Conservation (phyloP, 1,140 invertebrate species). For the Uloborus diversus region DNA sequence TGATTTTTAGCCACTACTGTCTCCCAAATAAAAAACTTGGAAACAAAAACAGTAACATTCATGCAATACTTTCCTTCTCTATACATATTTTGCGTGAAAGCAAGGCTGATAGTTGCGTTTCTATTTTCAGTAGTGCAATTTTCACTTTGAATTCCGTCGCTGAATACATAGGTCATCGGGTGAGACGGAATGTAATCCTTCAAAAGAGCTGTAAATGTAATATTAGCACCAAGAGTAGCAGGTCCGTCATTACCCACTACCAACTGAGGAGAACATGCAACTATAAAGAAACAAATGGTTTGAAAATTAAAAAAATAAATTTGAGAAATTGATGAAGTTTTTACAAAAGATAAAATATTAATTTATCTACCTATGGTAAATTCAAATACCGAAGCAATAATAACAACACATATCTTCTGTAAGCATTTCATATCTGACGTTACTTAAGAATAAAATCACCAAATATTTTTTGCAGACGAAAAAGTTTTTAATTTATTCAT, state of each 20-base stretch:
- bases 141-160: constrained; percentile 6
- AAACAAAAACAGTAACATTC: constrained; percentile 21
- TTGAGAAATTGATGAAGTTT: too few relatives aligned
- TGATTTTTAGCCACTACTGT: not conserved
- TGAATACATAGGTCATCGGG: not conserved
- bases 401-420: too few relatives aligned
- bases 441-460: too few relatives aligned
- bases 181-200: not conserved
- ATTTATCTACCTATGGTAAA: too few relatives aligned
- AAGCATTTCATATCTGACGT: too few relatives aligned
- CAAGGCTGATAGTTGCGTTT: not conserved
- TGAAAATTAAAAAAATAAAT: too few relatives aligned
- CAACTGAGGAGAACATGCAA: not conserved
- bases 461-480: too few relatives aligned
- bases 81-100: constrained; percentile 8
- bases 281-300: constrained; percentile 13
- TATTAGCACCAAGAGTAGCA: not conserved
- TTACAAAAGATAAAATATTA: too few relatives aligned
- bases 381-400: too few relatives aligned
- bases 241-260: constrained; percentile 13
- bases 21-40: not conserved
- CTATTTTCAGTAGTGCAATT: not conserved
- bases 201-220: constrained; percentile 16
- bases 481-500: too few relatives aligned
- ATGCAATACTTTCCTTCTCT: not conserved